phyloP scores from a whole-genome alignment of 2,113 vertebrate species.

The Oreocharis arfaki region DNA sequence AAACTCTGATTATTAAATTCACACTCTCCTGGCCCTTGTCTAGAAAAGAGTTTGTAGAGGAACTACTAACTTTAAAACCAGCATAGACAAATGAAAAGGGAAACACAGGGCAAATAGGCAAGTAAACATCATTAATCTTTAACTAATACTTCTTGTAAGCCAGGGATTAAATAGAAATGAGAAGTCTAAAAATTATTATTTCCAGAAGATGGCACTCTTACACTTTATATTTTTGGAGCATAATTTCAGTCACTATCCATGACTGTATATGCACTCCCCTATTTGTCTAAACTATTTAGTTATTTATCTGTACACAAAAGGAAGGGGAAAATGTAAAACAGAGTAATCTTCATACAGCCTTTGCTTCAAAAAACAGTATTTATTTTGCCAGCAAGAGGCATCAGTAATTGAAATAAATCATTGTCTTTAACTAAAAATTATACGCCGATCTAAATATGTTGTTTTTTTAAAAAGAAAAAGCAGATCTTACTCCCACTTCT shows the following conservation, averaged over 20 bases:
- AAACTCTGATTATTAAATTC: background rate
- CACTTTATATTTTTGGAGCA: background rate
- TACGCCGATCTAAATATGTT: background rate
- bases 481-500: background rate
- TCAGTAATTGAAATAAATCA: background rate
- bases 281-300: background rate
- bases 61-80: background rate
- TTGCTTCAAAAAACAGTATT: background rate
- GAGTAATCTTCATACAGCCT: background rate
- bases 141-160: background rate
- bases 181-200: background rate
- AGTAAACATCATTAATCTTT: constrained; percentile 41
- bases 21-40: background rate
- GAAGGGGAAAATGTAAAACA: background rate
- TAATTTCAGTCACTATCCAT: background rate
- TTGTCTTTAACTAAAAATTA: background rate
- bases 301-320: constrained; percentile 2
- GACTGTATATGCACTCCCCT: background rate
- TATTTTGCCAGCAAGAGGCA: background rate
- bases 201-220: constrained; percentile 75
- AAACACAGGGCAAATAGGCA: constrained; percentile 22
- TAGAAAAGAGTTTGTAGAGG: background rate
- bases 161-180: background rate
- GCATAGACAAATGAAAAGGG: background rate
- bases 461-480: background rate